Percentiles rank a stretch among this genome's conserved stretches.
Conservation (phyloP, 2,888 invertebrate species). For the Molanna angustata region DNA sequence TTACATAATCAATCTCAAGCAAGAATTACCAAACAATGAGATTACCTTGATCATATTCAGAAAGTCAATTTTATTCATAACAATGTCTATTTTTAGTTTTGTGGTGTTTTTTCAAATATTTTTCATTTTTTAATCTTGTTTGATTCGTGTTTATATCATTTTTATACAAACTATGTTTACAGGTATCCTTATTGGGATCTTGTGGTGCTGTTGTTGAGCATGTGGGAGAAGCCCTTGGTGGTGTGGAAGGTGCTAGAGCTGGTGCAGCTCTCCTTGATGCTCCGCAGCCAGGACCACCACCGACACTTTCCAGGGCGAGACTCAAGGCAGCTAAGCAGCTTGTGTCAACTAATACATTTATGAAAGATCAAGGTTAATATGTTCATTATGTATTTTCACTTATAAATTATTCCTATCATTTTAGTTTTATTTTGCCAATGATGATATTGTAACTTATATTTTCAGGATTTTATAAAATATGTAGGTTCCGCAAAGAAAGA, state of each 20-base stretch:
- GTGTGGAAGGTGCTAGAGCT: constrained; percentile 77
- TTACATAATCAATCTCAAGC: too few species aligned
- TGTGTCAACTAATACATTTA: constrained; percentile 68
- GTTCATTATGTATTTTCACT: neutral
- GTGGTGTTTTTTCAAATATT: constrained; percentile 4
- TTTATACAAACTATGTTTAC: constrained; percentile 32
- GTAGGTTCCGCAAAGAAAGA: too few species aligned
- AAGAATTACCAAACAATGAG: too few species aligned
- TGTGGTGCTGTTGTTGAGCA: constrained; percentile 84
- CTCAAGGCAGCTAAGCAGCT: constrained; percentile 80
- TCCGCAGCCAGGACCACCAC: constrained; percentile 64
- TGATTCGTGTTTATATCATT: neutral
- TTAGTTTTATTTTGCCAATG: too few species aligned
- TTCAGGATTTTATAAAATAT: too few species aligned
- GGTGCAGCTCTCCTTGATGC: constrained; percentile 74
- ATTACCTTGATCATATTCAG: too few species aligned
- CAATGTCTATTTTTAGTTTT: too few species aligned
- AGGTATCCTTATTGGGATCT: constrained; percentile 79
- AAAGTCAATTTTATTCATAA: too few species aligned
- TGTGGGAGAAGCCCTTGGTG: constrained; percentile 68
- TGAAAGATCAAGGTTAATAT: constrained; percentile 60
- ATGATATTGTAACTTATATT: too few species aligned
- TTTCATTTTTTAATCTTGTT: constrained; percentile 15
- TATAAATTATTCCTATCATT: too few species aligned
- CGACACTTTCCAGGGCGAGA: constrained; percentile 74